A percentile compares a stretch with the other conserved stretches of the same genome.
These are phyloP conservation scores for Tribolium castaneum DNA, from an alignment of 1,140 invertebrate species.

Conservation along the genomic window DNA sequence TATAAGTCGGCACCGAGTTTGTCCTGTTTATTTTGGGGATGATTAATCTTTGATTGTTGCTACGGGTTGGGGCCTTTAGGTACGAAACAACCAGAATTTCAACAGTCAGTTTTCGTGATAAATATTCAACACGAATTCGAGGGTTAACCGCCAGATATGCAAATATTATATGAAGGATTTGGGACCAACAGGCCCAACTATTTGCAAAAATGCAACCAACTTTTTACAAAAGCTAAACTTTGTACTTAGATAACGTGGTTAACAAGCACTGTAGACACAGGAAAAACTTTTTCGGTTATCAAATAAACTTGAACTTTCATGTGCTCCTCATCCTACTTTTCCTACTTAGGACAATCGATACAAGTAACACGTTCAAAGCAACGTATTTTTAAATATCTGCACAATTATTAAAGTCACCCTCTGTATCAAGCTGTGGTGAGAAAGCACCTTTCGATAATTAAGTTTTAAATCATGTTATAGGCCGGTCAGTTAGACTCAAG, in stretches of 20 bases:
- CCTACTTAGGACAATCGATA: background rate
- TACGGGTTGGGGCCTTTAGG: constrained; percentile 13
- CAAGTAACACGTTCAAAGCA: background rate
- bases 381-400: background rate
- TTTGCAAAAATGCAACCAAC: background rate
- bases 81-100: background rate
- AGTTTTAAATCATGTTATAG: background rate
- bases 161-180: background rate
- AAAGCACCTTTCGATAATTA: background rate
- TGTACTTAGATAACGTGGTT: background rate
- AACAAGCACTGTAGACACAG: background rate
- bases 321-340: background rate
- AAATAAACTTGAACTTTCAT: background rate
- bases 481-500: background rate
- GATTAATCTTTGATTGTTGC: constrained; percentile 33
- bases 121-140: background rate
- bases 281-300: background rate
- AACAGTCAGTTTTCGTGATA: background rate
- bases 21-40: constrained; percentile 33
- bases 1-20: constrained; percentile 32
- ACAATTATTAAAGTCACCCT: background rate
- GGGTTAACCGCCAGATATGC: background rate
- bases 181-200: background rate
- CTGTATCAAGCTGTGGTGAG: background rate
- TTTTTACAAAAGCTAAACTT: background rate